phyloP scores from a whole-genome alignment of 2,113 vertebrate species.

The Corythornis vintsioides region DNA sequence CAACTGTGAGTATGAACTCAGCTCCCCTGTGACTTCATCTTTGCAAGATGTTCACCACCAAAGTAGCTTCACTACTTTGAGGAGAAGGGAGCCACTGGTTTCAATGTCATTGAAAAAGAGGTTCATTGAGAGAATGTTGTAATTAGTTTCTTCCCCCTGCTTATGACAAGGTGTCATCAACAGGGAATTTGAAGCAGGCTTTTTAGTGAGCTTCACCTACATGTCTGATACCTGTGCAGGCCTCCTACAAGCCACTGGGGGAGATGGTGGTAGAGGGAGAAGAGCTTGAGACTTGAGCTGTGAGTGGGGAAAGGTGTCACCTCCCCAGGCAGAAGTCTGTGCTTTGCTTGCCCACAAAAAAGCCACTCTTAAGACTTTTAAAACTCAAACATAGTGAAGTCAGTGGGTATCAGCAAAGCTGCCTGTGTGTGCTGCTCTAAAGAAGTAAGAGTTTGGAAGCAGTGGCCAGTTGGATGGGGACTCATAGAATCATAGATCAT shows the following conservation, averaged over 20 bases:
- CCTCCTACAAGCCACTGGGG: neutral
- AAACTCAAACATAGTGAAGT: neutral
- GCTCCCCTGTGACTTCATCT: neutral
- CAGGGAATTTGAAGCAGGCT: neutral
- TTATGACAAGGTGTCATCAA: neutral
- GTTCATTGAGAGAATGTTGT: neutral
- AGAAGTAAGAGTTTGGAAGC: neutral
- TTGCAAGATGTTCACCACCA: neutral
- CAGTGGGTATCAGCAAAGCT: neutral
- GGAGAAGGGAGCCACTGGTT: neutral
- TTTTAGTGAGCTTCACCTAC: neutral
- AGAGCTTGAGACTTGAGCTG: neutral
- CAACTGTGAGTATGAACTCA: neutral
- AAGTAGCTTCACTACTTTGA: neutral
- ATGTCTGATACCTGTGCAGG: neutral
- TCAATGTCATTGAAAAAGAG: accelerated
- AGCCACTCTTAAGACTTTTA: neutral
- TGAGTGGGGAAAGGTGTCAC: neutral
- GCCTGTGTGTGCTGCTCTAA: neutral
- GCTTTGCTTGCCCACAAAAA: neutral
- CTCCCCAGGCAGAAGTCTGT: neutral
- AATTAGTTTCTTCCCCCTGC: neutral
- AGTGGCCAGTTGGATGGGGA: neutral
- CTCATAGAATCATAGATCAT: neutral
- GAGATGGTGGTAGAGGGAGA: neutral